Base-by-base conservation (phyloP, 2,113 vertebrate genomes). In the Heterotis niloticus region DNA sequence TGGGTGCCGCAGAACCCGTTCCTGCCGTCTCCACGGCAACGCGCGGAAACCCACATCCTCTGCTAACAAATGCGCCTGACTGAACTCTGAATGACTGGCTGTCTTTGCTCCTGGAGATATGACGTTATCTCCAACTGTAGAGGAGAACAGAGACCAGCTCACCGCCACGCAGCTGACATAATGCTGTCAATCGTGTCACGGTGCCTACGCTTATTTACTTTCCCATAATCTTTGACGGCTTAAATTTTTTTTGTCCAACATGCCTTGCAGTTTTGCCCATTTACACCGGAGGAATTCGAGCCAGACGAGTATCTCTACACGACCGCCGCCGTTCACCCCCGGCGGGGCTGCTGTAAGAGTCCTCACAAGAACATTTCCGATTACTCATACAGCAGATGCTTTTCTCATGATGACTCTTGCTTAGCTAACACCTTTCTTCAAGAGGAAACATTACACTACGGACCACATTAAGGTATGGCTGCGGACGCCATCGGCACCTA, bases 21-120 rank as follows among this genome's bases (percentile, higher is more conserved):
- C 86, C 88, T 84, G 86, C 88, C 79, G 87, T 91, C 52, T 82
- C 78, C 88, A 91, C 89, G 88, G 88, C 81, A 90, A 91, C 90
- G 81, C 56, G 83, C 83, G 82, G 87, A 91, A 89, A 88, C 83
- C 83, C 85, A 88, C 84, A 87, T 86, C 87, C 87, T 88, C 84
- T 85, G 86, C 83, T 82, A 26, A 26, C 68, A 70, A 84, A 84
- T 84, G 87, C 85, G 88, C 85, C 86, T 85, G 82, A 81, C 81
- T 82, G 80, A 85, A 85, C 34, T 88, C 86, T 83, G 86, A 88
- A 85, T 80, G 88, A 88, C 83, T 86, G 84, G 86, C 82, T 89
- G 76, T 81, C 83, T 84, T 85, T 86, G 86, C 84, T 87, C 77
- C 66, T 82, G 84, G 84, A 81, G 16, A 72, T 64, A 83, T 85